These are phyloP conservation scores for Acrobasis repandana DNA, from an alignment of 2,888 invertebrate species.

Conservation along the genomic window DNA sequence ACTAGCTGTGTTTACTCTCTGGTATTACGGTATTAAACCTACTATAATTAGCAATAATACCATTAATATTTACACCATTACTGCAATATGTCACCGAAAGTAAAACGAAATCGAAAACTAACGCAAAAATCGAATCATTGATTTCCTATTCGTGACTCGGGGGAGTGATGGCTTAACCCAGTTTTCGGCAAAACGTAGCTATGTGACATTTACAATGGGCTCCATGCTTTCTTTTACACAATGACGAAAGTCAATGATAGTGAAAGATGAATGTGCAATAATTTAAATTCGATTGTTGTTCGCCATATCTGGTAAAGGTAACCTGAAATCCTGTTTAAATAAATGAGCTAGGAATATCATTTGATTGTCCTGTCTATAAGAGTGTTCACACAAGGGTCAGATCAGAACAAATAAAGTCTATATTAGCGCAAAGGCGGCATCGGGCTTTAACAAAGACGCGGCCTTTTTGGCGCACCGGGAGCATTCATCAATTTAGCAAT, in stretches of 20 bases:
- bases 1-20: too few relatives aligned
- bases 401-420: too few relatives aligned
- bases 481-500: too few relatives aligned
- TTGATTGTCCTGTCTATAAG: too few relatives aligned
- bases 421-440: too few relatives aligned
- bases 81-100: neutral
- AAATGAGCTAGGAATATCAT: too few relatives aligned
- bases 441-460: too few relatives aligned
- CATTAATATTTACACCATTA: too few relatives aligned
- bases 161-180: slow-evolving; percentile 29
- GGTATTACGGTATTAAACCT: too few relatives aligned
- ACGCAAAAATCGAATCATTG: slow-evolving; percentile 2
- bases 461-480: too few relatives aligned
- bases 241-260: slow-evolving; percentile 35
- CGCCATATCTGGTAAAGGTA: neutral
- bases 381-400: too few relatives aligned
- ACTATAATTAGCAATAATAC: too few relatives aligned
- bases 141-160: slow-evolving; percentile 26
- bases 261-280: slow-evolving; percentile 41
- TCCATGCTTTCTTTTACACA: slow-evolving; percentile 32
- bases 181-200: slow-evolving; percentile 25
- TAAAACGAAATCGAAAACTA: neutral
- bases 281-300: slow-evolving; percentile 32
- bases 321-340: neutral
- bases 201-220: slow-evolving; percentile 29